Base-by-base conservation (phyloP, 2,797 vertebrate genomes). In the Corythornis leucogaster region DNA sequence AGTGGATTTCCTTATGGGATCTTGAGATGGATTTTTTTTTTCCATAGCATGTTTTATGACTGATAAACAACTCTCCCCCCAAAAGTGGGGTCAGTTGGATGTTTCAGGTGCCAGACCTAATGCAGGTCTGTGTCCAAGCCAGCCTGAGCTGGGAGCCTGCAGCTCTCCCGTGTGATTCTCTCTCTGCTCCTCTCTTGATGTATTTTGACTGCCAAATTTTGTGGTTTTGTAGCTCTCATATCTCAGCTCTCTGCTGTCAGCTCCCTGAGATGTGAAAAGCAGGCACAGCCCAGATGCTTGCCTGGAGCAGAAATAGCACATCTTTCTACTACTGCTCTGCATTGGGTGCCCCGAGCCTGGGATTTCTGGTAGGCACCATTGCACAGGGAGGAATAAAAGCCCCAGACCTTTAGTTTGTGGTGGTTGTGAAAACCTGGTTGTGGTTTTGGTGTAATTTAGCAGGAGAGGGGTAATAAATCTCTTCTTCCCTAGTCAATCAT, bases 261-360 rank as follows among this genome's bases (percentile, higher is more conserved):
- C 76, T 93, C 82, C 67, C 76, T n/a, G 87, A 66, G 77, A 86
- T 66, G 82, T 31, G 6, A 46, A 82, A 22, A 50, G 80, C 0
- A 87, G 91, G 93, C 85, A 89, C 0, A 0, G 80, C 85, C 85
- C 93, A 87, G 91, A 68, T 95, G 89, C 91, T 82, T 31, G 82
- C 95, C 93, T 91, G 77, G 8, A 91, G 87, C 83, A 94, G 77
- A 91, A 96, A 92, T 90, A 90, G 53, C 85, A 81, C 87, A 21
- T 68, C 69, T 51, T 58, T 57, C 55, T 89, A 48, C 94, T 94
- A 31, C 85, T 78, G 1, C 26, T 87, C 78, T 58, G 88, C 59
- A 45, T 22, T 63, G 30, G 67, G 54, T 83, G 87, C 74, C 77
- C 70, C 12, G 92, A 84, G 91, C 7, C 30, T 38, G 21, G 63